A percentile compares a stretch with the other conserved stretches of the same genome.
phyloP scores from a whole-genome alignment of 2,888 invertebrate genomes.

The Noctua fimbriata region DNA sequence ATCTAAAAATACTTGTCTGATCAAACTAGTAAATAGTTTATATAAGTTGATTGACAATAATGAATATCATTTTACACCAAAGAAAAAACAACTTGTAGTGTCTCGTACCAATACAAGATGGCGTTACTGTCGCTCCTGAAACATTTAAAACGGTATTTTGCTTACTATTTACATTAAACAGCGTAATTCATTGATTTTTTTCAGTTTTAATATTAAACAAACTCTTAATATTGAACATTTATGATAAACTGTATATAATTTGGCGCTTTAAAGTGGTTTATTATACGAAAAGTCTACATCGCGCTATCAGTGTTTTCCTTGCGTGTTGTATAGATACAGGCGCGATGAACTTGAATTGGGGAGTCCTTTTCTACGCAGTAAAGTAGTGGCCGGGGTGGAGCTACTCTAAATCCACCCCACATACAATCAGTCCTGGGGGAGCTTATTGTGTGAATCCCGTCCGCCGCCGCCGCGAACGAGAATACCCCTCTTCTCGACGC shows the following conservation, averaged over 20 bases:
- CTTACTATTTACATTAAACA: background rate
- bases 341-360: slow-evolving; percentile 12
- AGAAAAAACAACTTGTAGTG: slow-evolving; percentile 36
- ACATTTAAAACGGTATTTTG: slow-evolving; percentile 17
- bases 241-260: background rate
- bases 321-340: slow-evolving; percentile 44
- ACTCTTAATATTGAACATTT: background rate
- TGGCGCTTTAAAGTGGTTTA: background rate
- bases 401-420: slow-evolving; percentile 71
- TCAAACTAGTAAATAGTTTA: background rate
- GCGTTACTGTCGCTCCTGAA: slow-evolving; percentile 55
- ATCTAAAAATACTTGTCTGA: background rate
- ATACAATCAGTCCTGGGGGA: slow-evolving; percentile 56
- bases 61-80: background rate
- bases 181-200: background rate
- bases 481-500: background rate
- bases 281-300: slow-evolving; percentile 62
- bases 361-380: slow-evolving; percentile 84
- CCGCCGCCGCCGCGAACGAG: slow-evolving; percentile 23
- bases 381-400: slow-evolving; percentile 75
- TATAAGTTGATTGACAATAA: background rate
- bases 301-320: slow-evolving; percentile 67
- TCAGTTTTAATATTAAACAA: background rate
- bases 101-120: slow-evolving; percentile 63
- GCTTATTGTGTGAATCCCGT: slow-evolving; percentile 50